phyloP scores from a whole-genome alignment of 1,140 invertebrate species.

The Zaprionus africanus region DNA sequence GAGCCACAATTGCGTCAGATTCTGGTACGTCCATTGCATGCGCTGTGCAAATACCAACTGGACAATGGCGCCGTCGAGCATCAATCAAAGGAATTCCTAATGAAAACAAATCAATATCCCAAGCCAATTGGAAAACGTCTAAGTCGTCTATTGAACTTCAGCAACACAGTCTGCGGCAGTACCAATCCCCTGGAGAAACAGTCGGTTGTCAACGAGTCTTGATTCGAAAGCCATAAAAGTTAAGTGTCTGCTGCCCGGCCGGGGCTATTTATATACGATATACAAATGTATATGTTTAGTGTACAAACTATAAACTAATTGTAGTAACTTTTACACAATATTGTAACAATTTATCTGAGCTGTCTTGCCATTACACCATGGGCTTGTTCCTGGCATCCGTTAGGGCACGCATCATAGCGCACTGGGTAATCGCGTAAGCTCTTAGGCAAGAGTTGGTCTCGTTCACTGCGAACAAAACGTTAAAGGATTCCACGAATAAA shows the following conservation, averaged over 20 bases:
- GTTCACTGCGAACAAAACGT: constrained; percentile 38
- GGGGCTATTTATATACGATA: constrained; percentile 19
- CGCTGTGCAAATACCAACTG: constrained; percentile 93
- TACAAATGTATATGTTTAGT: constrained; percentile 39
- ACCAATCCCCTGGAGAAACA: constrained; percentile 12
- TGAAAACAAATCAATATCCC: constrained; percentile 93
- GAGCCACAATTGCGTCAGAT: constrained; percentile 88
- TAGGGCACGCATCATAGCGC: constrained; percentile 59
- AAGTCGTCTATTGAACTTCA: constrained; percentile 86
- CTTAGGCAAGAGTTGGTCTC: constrained; percentile 69
- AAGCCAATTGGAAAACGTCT: constrained; percentile 92
- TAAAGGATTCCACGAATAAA: neutral
- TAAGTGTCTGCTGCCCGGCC: constrained; percentile 34
- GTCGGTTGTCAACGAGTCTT: constrained; percentile 31
- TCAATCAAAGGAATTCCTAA: constrained; percentile 95
- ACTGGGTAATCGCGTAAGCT: constrained; percentile 72
- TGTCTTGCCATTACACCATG: constrained; percentile 43
- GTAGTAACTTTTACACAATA: constrained; percentile 45
- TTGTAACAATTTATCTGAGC: constrained; percentile 14
- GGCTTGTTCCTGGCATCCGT: constrained; percentile 75
- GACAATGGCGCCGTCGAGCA: constrained; percentile 96
- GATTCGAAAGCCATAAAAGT: constrained; percentile 30
- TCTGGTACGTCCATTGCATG: constrained; percentile 91
- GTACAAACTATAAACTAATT: constrained; percentile 31
- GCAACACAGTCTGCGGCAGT: constrained; percentile 54